phyloP scores from a whole-genome alignment of 2,888 invertebrate genomes.

The Bhutanitis thaidina region DNA sequence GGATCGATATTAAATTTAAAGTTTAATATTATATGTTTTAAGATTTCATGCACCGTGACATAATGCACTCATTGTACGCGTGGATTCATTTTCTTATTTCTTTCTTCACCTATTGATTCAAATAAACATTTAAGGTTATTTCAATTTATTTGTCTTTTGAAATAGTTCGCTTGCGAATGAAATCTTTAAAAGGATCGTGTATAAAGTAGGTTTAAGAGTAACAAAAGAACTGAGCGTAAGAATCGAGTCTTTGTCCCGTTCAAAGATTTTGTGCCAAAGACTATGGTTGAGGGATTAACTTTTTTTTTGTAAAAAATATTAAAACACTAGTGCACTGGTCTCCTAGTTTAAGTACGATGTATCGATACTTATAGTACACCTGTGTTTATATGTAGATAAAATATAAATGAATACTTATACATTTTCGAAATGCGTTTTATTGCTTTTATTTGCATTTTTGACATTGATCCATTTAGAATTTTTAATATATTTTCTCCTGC shows the following conservation, averaged over 20 bases:
- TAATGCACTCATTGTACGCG: background rate
- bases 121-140: too few species aligned
- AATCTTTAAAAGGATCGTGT: slow-evolving; percentile 32
- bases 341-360: slow-evolving; percentile 65
- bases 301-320: slow-evolving; percentile 47
- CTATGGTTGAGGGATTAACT: slow-evolving; percentile 61
- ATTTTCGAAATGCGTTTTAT: slow-evolving; percentile 47
- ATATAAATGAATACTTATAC: slow-evolving; percentile 63
- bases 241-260: slow-evolving; percentile 72
- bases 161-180: slow-evolving; percentile 3
- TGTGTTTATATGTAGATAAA: slow-evolving; percentile 78
- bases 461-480: too few species aligned
- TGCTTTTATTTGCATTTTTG: too few species aligned
- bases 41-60: background rate
- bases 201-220: slow-evolving; percentile 49
- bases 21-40: background rate
- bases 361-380: slow-evolving; percentile 64
- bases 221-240: slow-evolving; percentile 63
- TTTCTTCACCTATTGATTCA: too few species aligned
- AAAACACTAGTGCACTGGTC: slow-evolving; percentile 69
- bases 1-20: background rate
- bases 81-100: background rate
- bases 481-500: too few species aligned
- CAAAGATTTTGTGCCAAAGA: slow-evolving; percentile 80
- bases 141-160: background rate